phyloP scores from a whole-genome alignment of 2,113 vertebrate genomes.

The Pogonocichla stellata region DNA sequence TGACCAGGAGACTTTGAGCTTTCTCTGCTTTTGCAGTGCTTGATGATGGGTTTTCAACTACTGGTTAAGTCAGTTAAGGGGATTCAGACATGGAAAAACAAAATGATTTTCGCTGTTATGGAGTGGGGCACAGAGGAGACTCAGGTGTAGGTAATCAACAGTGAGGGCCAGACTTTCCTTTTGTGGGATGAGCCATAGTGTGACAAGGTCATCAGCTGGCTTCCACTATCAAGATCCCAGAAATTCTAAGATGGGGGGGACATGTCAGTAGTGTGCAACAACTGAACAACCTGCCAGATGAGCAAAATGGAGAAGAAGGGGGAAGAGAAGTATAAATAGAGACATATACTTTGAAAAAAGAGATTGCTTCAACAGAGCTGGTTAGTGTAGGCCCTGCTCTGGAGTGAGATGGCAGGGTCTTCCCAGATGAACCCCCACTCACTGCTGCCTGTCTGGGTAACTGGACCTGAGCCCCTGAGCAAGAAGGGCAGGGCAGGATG shows the following conservation, averaged over 20 bases:
- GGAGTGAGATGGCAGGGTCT: background rate
- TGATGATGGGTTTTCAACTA: background rate
- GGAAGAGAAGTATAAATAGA: background rate
- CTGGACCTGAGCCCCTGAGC: background rate
- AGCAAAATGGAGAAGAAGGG: background rate
- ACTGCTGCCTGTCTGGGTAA: background rate
- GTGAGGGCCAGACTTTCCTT: background rate
- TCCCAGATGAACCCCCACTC: rapidly evolving
- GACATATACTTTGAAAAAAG: background rate
- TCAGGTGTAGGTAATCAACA: background rate
- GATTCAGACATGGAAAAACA: background rate
- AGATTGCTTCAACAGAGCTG: background rate
- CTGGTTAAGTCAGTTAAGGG: background rate
- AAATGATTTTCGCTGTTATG: background rate
- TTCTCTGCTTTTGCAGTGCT: background rate
- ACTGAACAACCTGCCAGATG: background rate
- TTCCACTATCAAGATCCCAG: background rate
- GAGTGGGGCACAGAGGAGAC: background rate
- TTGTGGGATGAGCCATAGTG: rapidly evolving
- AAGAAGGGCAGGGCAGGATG: background rate
- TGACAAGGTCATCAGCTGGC: background rate
- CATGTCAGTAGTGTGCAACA: background rate
- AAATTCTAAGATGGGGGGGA: rapidly evolving
- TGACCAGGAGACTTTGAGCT: background rate
- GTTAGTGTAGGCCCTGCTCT: background rate